Percentiles rank a stretch among this genome's conserved stretches.
These are phyloP conservation scores for Melinaea menophilus DNA, from an alignment of 2,888 invertebrate genomes.

Conservation along the genomic window DNA sequence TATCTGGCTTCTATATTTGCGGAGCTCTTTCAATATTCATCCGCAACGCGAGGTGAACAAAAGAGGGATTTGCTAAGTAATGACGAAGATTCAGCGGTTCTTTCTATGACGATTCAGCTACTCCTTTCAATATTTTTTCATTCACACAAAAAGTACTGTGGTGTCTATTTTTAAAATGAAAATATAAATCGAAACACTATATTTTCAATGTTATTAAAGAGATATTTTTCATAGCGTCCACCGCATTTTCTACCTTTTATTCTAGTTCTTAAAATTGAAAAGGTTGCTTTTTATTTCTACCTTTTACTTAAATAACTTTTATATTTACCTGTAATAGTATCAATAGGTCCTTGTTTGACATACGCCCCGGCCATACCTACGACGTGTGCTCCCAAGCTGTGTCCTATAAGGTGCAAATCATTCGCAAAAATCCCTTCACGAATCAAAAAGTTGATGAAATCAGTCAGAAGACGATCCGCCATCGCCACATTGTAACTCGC, in stretches of 20 bases:
- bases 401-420: slow-evolving; percentile 74
- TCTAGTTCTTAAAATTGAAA: too few relatives aligned
- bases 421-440: slow-evolving; percentile 70
- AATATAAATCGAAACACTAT: not conserved
- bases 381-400: slow-evolving; percentile 79
- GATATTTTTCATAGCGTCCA: too few relatives aligned
- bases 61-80: slow-evolving; percentile 31
- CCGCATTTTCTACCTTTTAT: too few relatives aligned
- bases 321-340: slow-evolving; percentile 68
- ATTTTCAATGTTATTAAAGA: not conserved
- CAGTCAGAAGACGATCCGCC: slow-evolving; percentile 61
- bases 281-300: too few relatives aligned
- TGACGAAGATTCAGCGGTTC: slow-evolving; percentile 26
- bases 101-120: slow-evolving; percentile 29
- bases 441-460: slow-evolving; percentile 71
- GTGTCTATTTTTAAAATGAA: not conserved
- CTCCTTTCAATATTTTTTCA: slow-evolving; percentile 26
- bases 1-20: not conserved
- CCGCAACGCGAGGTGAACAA: slow-evolving; percentile 22
- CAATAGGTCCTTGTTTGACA: slow-evolving; percentile 69
- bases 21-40: slow-evolving; percentile 25
- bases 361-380: slow-evolving; percentile 77
- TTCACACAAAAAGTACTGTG: slow-evolving; percentile 15
- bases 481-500: slow-evolving; percentile 73
- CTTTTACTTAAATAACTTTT: not conserved